phyloP scores from a whole-genome alignment of 2,113 vertebrate genomes.

The Trogon surrucura region DNA sequence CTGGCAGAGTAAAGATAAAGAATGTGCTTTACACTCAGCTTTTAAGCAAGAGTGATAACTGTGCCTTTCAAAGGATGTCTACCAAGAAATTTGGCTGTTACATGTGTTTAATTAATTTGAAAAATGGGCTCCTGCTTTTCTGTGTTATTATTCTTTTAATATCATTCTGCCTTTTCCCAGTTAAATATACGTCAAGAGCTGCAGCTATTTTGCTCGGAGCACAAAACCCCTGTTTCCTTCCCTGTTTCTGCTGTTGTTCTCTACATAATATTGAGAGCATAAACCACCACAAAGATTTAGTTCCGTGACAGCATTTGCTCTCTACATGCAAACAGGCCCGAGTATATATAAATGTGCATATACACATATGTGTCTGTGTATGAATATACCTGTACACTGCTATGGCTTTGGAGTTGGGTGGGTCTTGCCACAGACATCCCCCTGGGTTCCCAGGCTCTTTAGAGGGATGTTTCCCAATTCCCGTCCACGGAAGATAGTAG shows the following conservation, averaged over 20 bases:
- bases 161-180: not conserved
- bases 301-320: not conserved
- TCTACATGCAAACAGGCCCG: not conserved
- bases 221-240: not conserved
- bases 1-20: not conserved
- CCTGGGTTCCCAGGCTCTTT: not conserved
- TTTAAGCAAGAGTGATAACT: not conserved
- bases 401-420: accelerated
- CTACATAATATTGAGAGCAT: not conserved
- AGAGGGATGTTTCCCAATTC: not conserved
- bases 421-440: not conserved
- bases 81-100: not conserved
- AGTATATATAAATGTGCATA: too few species aligned
- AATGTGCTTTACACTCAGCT: not conserved
- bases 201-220: not conserved
- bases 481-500: not conserved
- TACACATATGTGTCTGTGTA: accelerated
- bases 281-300: not conserved
- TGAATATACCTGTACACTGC: accelerated
- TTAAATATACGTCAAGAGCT: not conserved
- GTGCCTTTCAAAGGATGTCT: not conserved
- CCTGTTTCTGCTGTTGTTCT: not conserved
- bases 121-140: not conserved
- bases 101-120: constrained; percentile 29
- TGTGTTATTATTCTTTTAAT: not conserved